Base-by-base conservation (phyloP, 2,113 vertebrate species). In the Cyanocitta stelleri region DNA sequence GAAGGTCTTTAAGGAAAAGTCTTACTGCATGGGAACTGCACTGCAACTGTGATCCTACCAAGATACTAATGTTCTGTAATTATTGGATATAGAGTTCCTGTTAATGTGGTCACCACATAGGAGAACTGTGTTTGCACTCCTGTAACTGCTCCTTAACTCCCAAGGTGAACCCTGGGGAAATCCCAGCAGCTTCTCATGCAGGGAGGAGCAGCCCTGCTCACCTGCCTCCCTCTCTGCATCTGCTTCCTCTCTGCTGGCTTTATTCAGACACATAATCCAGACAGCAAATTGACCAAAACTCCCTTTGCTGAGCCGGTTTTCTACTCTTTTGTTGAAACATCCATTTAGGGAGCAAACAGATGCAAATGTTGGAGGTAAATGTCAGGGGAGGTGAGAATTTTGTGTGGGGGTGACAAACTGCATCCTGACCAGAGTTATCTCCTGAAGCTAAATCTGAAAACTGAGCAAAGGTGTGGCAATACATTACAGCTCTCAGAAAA, bases 31-130 rank as follows among this genome's bases (percentile, higher is more conserved):
- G 26, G 27, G 19, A 67, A 2, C 62, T 19, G 16, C 54, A n/a
- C 51, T 81, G n/a, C 20, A 26, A 0, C 29, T 46, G 9, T 33
- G 18, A 55, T 52, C 26, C 43, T 16, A 3, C 37, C 18, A 29
- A 58, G 43, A 48, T 7, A 7, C 33, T 21, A 15, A 21, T 35
- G 21, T 16, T 87, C 44, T 8, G 41, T 56, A 11, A 52, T 73
- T 61, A 22, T 1, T 33, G 11, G 14, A 6, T 39, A 3, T 11
- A 24, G 22, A 0, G 1, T 59, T 74, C 22, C 51, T 2, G 1
- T 51, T 51, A 8, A 23, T 62, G 90, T 17, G 46, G 46, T 54
- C 13, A 10, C 54, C 1, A 1, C 4, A 6, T 20, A 30, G 46
- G 13, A 66, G 22, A 62, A 14, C 52, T 52, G 39, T n/a, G 18